Percentiles rank a stretch among this genome's conserved stretches.
Evolutionary conservation across 1,140 invertebrate genomes (phyloP).

Genomic region (Penaeus indicus): DNA sequence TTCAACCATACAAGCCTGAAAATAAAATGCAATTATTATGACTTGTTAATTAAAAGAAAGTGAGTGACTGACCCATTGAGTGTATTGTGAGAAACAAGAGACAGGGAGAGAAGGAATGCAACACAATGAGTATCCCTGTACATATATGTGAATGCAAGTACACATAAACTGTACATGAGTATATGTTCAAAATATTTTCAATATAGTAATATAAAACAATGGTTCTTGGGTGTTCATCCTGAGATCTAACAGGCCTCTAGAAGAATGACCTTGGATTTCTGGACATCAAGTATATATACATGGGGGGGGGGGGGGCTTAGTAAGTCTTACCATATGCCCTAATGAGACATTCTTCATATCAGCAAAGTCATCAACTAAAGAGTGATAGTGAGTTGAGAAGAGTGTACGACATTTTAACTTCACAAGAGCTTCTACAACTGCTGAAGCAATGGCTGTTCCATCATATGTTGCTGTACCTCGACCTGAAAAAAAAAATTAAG

Average conservation of each 20-base stretch:
- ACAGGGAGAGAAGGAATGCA: background rate
- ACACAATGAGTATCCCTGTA: background rate
- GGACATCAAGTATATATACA: background rate
- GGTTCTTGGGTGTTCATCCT: too few relatives aligned
- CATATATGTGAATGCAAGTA: background rate
- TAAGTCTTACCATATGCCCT: slow-evolving; percentile 64
- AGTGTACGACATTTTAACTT: slow-evolving; percentile 83
- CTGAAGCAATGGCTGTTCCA: slow-evolving; percentile 93
- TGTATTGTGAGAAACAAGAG: background rate
- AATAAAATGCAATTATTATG: slow-evolving; percentile 3
- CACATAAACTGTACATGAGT: too few relatives aligned
- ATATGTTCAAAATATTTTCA: too few relatives aligned
- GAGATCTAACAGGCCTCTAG: too few relatives aligned
- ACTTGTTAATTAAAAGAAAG: too few relatives aligned
- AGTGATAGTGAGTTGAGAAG: slow-evolving; percentile 98
- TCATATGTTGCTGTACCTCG: slow-evolving; percentile 95
- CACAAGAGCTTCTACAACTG: slow-evolving; percentile 86
- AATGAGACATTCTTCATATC: slow-evolving; percentile 66
- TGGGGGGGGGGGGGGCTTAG: background rate
- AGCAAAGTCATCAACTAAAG: slow-evolving; percentile 88
- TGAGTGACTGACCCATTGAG: too few relatives aligned
- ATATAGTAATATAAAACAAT: too few relatives aligned
- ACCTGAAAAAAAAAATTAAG: slow-evolving; percentile 73
- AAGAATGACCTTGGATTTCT: too few relatives aligned
- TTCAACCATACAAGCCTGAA: slow-evolving; percentile 94